phyloP scores from a whole-genome alignment of 2,797 vertebrate species.

The Aldrovandia affinis region DNA sequence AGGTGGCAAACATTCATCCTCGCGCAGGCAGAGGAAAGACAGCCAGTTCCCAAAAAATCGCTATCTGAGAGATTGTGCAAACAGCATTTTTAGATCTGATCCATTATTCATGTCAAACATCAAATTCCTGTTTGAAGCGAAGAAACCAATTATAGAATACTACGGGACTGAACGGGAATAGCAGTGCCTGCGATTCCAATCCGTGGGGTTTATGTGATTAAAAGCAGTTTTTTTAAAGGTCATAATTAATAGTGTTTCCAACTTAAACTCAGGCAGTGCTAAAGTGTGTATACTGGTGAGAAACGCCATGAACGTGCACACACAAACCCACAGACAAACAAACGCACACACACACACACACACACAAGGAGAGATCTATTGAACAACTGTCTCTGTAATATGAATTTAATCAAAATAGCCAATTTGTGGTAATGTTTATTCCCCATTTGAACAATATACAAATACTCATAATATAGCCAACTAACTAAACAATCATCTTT shows the following conservation, averaged over 20 bases:
- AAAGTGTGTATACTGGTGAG: background rate
- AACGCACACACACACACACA: background rate
- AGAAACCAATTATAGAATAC: conserved; percentile 26
- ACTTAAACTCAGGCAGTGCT: background rate
- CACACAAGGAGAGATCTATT: background rate
- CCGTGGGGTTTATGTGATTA: background rate
- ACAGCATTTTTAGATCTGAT: conserved; percentile 14
- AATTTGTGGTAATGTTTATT: background rate
- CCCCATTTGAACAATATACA: background rate
- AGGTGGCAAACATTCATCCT: background rate
- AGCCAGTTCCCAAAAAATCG: conserved; percentile 11
- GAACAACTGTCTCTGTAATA: background rate
- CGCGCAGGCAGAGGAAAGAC: background rate
- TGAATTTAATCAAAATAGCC: background rate
- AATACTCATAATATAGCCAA: background rate
- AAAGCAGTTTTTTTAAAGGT: background rate
- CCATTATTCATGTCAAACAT: conserved; percentile 28
- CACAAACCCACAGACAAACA: background rate
- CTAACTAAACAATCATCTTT: background rate
- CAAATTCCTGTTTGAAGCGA: conserved; percentile 13
- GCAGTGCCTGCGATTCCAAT: background rate
- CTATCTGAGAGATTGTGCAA: conserved; percentile 7
- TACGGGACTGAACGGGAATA: background rate
- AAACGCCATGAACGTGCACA: background rate
- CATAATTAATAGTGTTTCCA: background rate